Evolutionary conservation across 2,797 vertebrate species (phyloP), one percentile per base, ranked within the genome.

Genomic region (Lithobates pipiens): DNA sequence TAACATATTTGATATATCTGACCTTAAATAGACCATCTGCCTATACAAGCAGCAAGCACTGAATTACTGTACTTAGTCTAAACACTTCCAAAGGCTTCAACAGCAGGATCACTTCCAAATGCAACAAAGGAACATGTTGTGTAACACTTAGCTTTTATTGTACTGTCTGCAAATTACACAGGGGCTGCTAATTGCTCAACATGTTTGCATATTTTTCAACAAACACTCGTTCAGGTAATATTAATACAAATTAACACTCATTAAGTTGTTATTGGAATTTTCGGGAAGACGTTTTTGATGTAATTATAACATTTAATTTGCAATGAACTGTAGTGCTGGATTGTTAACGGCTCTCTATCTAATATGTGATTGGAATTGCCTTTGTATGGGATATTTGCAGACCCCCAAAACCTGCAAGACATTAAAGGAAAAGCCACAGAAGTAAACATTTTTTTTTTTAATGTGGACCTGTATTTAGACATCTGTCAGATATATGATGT

Each of bases 1-100:
- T 85, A 73, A 65, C 83, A 85, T 85, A 73, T 85, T 79, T 85
- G 83, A 73, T 78, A 85, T 85, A 79, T 85, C 73, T 85, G 83
- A 85, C 83, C 83, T 79, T 79, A 72, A 77, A 84, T 77, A 84
- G 75, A 50, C 39, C 68, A 78, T 85, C 76, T 85, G 69, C 67
- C 68, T 50, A 27, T 71, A 50, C 23, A 25, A 65, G 67, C 34
- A 44, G 25, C 18, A 25, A 32, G 68, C 69, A 34, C 76, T 85
- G 46, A 78, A 72, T 85, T 78, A 80, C 76, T 80, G 70, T 75
- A 80, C 70, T 80, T 75, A 73, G 57, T 69, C 84, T 54, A 73
- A 80, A 44, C 23, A 57, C 61, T 74, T 67, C 44, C 77, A 69
- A 57, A 75, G 77, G 79, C 46, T 29, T 39, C 77, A 80, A 65